Evolutionary conservation across 64 coral and sea anemone species (phyloP).

Genomic region (Platygyra sinensis): DNA sequence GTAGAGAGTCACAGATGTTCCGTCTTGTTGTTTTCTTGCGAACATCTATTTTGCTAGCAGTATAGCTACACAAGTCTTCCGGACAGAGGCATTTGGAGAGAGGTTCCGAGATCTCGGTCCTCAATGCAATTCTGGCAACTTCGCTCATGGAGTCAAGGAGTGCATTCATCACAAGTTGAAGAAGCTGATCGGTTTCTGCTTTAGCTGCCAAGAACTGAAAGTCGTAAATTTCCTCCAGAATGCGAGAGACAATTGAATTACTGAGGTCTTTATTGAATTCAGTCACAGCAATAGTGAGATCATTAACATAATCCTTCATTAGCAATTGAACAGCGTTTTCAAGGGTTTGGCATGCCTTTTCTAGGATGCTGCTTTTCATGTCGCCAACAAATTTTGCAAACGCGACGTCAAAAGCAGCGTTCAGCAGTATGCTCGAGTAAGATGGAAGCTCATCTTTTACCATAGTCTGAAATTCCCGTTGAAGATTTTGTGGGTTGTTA

Average conservation of each 20-base stretch:
- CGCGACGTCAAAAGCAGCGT: too few relatives aligned
- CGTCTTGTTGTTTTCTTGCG: background rate
- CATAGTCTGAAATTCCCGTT: too few relatives aligned
- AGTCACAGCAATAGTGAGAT: background rate
- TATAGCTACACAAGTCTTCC: background rate
- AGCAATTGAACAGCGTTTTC: background rate
- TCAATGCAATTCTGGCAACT: too few relatives aligned
- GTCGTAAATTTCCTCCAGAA: conserved; percentile 44
- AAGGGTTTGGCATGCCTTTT: conserved; percentile 36
- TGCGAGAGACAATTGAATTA: background rate
- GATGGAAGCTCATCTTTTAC: too few relatives aligned
- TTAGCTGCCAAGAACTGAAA: conserved; percentile 3
- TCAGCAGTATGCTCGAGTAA: too few relatives aligned
- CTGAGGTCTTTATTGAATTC: background rate
- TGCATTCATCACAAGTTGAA: conserved; percentile 22
- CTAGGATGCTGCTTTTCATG: too few relatives aligned
- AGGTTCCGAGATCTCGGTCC: conserved; percentile 15
- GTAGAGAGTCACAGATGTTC: background rate
- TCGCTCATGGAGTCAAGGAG: too few relatives aligned
- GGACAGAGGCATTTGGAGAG: background rate
- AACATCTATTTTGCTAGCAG: background rate
- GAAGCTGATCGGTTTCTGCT: conserved; percentile 9
- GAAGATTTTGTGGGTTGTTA: too few relatives aligned
- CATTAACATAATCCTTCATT: conserved; percentile 8
- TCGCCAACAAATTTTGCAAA: too few relatives aligned